Percentiles rank a stretch among this genome's conserved stretches.
These are phyloP conservation scores for Leptinotarsa haldemani DNA, from an alignment of 2,888 invertebrate genomes.

Conservation along the genomic window DNA sequence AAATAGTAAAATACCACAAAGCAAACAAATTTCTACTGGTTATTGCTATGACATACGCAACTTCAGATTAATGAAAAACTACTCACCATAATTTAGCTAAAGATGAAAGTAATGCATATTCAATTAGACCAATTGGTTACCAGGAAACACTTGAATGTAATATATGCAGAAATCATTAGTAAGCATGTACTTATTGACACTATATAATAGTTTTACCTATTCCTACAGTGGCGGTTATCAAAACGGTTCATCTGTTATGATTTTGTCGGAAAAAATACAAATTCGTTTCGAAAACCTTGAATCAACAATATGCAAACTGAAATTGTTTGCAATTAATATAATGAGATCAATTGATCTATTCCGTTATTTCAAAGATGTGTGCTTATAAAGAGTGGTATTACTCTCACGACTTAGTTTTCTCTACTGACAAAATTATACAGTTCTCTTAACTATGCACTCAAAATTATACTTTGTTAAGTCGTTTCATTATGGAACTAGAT, in stretches of 20 bases:
- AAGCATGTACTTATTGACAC: slow-evolving; percentile 19
- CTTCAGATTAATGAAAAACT: slow-evolving; percentile 5
- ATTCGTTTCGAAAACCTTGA: not conserved
- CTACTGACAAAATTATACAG: no score
- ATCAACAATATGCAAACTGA: not conserved
- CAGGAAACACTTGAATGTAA: slow-evolving; percentile 27
- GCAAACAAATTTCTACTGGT: no score
- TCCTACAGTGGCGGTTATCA: slow-evolving; percentile 16
- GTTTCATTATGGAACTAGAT: no score
- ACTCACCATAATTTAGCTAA: not conserved
- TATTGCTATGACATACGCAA: not conserved
- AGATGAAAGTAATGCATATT: not conserved
- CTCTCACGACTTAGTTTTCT: not conserved
- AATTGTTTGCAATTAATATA: not conserved
- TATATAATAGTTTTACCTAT: slow-evolving; percentile 5
- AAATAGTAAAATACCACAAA: no score
- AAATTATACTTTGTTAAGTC: no score
- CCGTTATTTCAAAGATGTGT: not conserved
- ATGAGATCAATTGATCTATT: not conserved
- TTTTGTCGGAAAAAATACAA: not conserved
- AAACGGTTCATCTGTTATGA: not conserved
- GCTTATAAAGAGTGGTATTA: not conserved
- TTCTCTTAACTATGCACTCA: no score
- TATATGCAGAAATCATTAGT: slow-evolving; percentile 22
- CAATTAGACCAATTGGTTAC: slow-evolving; percentile 13